phyloP scores from a whole-genome alignment of 2,797 vertebrate genomes.

The Falco columbarius region DNA sequence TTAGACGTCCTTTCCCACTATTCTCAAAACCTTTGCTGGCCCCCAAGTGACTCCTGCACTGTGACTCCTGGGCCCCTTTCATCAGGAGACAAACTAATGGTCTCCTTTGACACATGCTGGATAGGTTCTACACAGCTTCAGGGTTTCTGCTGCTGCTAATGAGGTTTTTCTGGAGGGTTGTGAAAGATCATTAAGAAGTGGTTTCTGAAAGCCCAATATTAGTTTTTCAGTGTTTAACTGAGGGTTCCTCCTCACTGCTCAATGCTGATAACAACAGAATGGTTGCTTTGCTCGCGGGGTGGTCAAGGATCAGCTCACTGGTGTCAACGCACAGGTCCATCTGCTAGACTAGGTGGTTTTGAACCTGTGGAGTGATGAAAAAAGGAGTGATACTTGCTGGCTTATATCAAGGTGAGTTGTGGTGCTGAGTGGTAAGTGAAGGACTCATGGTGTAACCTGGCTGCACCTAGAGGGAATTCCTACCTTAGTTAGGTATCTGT shows the following conservation, averaged over 20 bases:
- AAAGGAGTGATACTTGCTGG: neutral
- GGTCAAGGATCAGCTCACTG: neutral
- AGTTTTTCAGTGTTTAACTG: constrained; percentile 62
- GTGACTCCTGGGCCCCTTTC: constrained; percentile 42
- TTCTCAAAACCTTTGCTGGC: constrained; percentile 20
- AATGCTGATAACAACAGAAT: constrained; percentile 31
- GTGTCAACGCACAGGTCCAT: neutral
- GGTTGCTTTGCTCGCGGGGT: neutral
- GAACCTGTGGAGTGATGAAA: neutral
- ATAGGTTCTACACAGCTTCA: constrained; percentile 16
- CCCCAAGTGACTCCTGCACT: constrained; percentile 8
- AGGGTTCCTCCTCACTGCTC: constrained; percentile 12
- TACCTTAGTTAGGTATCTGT: neutral
- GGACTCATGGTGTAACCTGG: neutral
- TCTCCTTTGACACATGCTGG: neutral
- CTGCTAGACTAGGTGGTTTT: neutral
- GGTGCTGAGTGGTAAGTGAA: neutral
- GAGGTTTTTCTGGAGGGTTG: constrained; percentile 66
- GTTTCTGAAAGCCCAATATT: constrained; percentile 70
- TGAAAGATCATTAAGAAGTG: constrained; percentile 66
- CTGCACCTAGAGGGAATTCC: neutral
- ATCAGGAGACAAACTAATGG: constrained; percentile 53
- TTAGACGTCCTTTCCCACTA: constrained; percentile 34
- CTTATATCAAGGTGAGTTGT: neutral
- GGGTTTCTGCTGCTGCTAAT: constrained; percentile 62